Base-by-base conservation (phyloP, 2,113 vertebrate genomes). In the Reinhardtius hippoglossoides region DNA sequence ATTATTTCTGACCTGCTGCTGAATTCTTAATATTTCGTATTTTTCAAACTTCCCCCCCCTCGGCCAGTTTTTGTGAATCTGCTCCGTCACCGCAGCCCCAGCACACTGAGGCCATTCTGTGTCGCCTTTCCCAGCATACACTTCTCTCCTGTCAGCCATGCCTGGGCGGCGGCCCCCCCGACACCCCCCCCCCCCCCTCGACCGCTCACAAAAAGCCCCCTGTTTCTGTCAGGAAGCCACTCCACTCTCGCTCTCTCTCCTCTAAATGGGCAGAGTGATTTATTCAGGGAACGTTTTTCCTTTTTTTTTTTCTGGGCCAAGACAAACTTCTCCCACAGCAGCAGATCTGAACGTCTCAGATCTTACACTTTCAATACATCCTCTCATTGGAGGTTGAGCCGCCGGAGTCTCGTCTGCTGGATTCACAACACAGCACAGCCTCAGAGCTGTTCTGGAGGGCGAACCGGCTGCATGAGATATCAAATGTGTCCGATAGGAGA, bases 191-290 rank as follows among this genome's bases (percentile, higher is more conserved):
- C 8, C 66, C 48, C 35, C 48, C 66, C 42, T 46, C 20, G 12
- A 27, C 3, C 71, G 0, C 21, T 54, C 74, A 94, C 94, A 95
- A 91, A 91, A 89, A 89, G 87, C 77, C 48, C 83, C 90, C 91
- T 94, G 94, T 95, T 87, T 76, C 85, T 81, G 67, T 61, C 80
- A 86, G 92, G 89, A 87, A 83, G 79, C 71, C 46, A 50, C 84
- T 88, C 31, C 59, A 82, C 74, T 63, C 84, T 54, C 83, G 63
- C 74, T 63, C 84, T 12, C 40, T 50, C 83, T 66, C 59, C 67
- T 67, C 65, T 73, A 88, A 92, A 91, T 85, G 75, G 62, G 52
- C 73, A 67, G 74, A 77, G 82, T 86, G 72, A 88, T 88, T 87
- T 84, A 87, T 83, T 62, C 76, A 69, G 68, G 71, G 62, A 24